A percentile compares a stretch with the other conserved stretches of the same genome.
These are phyloP conservation scores for Thalassoma bifasciatum DNA, from an alignment of 2,113 vertebrate genomes.

Conservation along the genomic window DNA sequence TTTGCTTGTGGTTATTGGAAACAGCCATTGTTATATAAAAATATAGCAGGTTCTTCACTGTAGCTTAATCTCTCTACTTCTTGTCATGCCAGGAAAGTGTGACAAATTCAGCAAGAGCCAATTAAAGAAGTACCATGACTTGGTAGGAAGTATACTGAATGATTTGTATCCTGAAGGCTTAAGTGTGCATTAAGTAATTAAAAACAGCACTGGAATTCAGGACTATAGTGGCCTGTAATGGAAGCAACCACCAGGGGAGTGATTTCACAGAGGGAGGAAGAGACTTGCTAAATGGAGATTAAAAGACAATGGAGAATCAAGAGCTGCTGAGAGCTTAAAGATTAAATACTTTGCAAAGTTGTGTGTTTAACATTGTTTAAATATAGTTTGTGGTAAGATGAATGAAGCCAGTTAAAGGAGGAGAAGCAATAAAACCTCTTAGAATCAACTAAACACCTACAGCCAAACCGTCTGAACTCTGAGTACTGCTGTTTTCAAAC, in stretches of 20 bases:
- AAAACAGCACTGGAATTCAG: constrained; percentile 52
- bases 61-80: constrained; percentile 6
- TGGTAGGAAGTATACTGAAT: constrained; percentile 39
- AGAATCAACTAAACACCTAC: constrained; percentile 7
- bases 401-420: constrained; percentile 5
- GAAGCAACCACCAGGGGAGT: constrained; percentile 54
- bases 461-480: neutral
- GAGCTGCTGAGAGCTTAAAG: constrained; percentile 63
- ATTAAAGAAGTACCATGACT: constrained; percentile 54
- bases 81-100: constrained; percentile 27
- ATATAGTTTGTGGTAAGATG: constrained; percentile 20
- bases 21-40: neutral
- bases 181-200: constrained; percentile 77
- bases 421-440: neutral
- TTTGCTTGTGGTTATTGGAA: constrained; percentile 10
- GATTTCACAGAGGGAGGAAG: constrained; percentile 66
- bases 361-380: constrained; percentile 44
- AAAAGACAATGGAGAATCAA: constrained; percentile 52
- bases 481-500: neutral
- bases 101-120: constrained; percentile 48
- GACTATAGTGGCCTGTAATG: constrained; percentile 64
- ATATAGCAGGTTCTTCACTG: constrained; percentile 8
- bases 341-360: constrained; percentile 50
- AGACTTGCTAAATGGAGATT: constrained; percentile 70
- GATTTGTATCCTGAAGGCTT: constrained; percentile 64